Evolutionary conservation across 2,113 vertebrate species (phyloP).

Genomic region (Aegotheles bennettii): DNA sequence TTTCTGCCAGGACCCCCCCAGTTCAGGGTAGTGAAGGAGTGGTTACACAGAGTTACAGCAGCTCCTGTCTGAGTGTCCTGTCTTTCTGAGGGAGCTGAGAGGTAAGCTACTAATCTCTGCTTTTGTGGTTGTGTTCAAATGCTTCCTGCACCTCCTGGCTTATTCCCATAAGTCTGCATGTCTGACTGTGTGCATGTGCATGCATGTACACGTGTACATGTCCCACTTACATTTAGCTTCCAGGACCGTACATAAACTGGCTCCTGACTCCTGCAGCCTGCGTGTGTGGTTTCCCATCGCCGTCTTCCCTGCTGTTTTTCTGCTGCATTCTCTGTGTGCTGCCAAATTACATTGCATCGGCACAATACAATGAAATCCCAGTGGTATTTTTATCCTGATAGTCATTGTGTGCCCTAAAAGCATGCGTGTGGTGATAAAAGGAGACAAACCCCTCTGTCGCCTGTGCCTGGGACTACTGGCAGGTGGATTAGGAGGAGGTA

Average conservation of each 20-base stretch:
- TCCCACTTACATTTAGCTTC: not conserved
- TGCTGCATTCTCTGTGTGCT: conserved; percentile 40
- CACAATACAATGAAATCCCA: conserved; percentile 39
- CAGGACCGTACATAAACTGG: not conserved
- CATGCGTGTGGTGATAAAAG: conserved; percentile 24
- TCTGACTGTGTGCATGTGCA: not conserved
- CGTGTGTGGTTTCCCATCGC: not conserved
- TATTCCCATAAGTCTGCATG: not conserved
- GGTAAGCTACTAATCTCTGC: not conserved
- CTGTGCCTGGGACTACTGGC: not conserved
- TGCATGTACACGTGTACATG: not conserved
- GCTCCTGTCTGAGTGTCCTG: not conserved
- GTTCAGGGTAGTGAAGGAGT: not conserved
- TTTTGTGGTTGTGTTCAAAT: not conserved
- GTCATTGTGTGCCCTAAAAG: conserved; percentile 39
- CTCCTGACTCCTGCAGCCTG: not conserved
- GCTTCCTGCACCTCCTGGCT: not conserved
- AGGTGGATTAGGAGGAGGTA: not conserved
- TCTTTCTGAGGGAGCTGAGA: not conserved
- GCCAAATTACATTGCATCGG: not conserved
- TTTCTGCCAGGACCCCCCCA: not conserved
- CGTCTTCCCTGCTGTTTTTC: conserved; percentile 13
- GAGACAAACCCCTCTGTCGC: not conserved
- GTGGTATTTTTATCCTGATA: conserved; percentile 35
- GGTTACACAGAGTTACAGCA: not conserved